Evolutionary conservation across 2,797 vertebrate genomes (phyloP), one percentile per base, ranked within the genome.

Genomic region (Phrynocephalus guinanensis): DNA sequence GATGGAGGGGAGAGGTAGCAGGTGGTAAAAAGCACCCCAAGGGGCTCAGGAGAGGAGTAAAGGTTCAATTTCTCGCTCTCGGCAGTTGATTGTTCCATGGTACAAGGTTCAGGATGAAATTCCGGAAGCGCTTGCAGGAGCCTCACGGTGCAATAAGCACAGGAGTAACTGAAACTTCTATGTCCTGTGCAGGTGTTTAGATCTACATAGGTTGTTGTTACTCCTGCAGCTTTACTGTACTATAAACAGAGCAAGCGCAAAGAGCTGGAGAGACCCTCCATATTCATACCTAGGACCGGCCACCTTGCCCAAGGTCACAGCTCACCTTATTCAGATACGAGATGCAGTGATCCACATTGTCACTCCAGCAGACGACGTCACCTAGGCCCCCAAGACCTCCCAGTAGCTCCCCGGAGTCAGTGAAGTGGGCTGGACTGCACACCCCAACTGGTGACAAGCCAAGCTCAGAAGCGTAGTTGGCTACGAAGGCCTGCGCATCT

Each of bases 311-410:
- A 11, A 30, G 48, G 3, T 52, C 38, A 2, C 50, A 73, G 66
- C 79, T 68, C 76, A 88, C 90, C 85, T 82, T 60, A 66, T 80
- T 88, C 15, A 87, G 89, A 38, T 77, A 78, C 1, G 86, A 50
- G 67, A 90, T 87, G 13, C 86, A 77, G 15, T 60, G 72, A 33
- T 85, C 89, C 18, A 87, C 3, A 18, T 87, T 82, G 79, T 71
- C 50, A 38, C 66, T 85, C 86, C 89, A 90, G 33, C 63, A 90
- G 50, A 84, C 63, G 3, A 30, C 22, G 13, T 88, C 73, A 1
- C 77, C 83, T 1, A 82, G 84, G 2, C 90, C 90, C 1, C 60
- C 26, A 33, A 81, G 76, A 2, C 26, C 78, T 10, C 44, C 75
- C 26, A 28, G 73, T 1, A 63, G 48, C 9, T 81, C 89, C 78